Percentiles rank a stretch among this genome's conserved stretches.
Evolutionary conservation across 2,797 vertebrate species (phyloP).

Genomic region (Clarias laeviceps): DNA sequence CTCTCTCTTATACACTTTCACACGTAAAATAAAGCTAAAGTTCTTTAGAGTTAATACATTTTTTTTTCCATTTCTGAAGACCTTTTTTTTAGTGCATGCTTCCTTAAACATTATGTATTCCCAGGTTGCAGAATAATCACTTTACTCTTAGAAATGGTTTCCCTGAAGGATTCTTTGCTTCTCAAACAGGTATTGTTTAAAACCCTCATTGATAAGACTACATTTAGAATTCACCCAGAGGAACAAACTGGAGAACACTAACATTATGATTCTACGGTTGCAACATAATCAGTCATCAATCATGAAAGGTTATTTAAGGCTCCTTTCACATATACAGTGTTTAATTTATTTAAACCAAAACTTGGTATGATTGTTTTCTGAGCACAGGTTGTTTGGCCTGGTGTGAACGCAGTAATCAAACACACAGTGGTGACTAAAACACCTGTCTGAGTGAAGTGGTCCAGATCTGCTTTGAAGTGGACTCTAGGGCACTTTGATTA

Average conservation of each 20-base stretch:
- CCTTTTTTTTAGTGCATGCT: background rate
- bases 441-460: background rate
- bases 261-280: background rate
- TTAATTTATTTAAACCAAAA: background rate
- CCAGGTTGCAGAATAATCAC: background rate
- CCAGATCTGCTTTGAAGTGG: background rate
- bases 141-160: background rate
- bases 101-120: background rate
- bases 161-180: background rate
- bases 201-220: background rate
- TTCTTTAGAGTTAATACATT: background rate
- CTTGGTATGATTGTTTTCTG: background rate
- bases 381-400: background rate
- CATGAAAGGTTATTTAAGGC: background rate
- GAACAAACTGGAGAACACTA: background rate
- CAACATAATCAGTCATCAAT: background rate
- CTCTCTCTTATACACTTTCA: background rate
- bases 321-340: background rate
- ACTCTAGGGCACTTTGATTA: constrained; percentile 6
- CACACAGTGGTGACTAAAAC: background rate
- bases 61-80: background rate
- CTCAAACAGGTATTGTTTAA: background rate
- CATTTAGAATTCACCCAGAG: background rate
- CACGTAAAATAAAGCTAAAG: background rate
- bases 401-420: constrained; percentile 13